Conservation (phyloP, 2,113 vertebrate genomes). For the Acrocephalus kingi region DNA sequence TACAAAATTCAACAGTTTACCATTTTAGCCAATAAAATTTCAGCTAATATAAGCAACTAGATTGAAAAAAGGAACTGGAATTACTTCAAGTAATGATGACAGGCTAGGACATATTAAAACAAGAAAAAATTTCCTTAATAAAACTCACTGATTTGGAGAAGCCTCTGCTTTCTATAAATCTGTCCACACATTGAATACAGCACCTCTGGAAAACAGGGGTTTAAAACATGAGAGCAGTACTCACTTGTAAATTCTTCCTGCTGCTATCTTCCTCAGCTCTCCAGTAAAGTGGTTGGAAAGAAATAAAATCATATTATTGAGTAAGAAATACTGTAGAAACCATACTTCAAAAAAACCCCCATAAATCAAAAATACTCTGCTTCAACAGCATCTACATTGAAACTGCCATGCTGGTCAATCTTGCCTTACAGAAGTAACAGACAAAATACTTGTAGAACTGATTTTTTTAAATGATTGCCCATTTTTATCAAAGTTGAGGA, state of each 20-base stretch:
- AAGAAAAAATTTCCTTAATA: neutral
- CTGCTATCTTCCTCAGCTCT: neutral
- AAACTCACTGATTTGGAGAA: neutral
- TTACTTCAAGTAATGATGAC: neutral
- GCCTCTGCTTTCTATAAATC: neutral
- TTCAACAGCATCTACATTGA: neutral
- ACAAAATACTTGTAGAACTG: neutral
- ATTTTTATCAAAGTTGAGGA: neutral
- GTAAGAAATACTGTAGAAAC: neutral
- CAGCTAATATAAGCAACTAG: neutral
- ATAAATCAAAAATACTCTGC: neutral
- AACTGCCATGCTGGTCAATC: neutral
- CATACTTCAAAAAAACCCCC: neutral
- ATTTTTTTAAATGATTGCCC: neutral
- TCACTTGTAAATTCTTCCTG: neutral
- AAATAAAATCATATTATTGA: neutral
- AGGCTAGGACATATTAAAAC: neutral
- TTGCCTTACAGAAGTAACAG: neutral
- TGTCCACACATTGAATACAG: neutral
- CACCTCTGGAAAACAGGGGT: neutral
- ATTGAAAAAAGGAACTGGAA: neutral
- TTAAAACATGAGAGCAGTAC: neutral
- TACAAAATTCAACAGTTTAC: slow-evolving; percentile 16
- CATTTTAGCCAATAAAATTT: neutral
- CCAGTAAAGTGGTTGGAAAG: neutral